Evolutionary conservation across 1,140 invertebrate species (phyloP).

Genomic region (Drosophila pseudoobscura): DNA sequence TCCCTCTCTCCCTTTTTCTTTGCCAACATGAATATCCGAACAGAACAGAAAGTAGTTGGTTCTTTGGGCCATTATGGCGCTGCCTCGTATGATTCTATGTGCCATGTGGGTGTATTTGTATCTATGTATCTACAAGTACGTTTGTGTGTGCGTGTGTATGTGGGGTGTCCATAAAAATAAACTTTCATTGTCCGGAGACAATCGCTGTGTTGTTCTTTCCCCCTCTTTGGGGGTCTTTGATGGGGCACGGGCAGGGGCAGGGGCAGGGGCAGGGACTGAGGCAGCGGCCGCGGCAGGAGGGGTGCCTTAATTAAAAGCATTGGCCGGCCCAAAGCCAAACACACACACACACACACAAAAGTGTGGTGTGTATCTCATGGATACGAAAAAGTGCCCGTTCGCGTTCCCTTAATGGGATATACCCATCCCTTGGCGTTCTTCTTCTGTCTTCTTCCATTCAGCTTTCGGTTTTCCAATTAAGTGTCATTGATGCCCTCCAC

Average conservation of each 20-base stretch:
- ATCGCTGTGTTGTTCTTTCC: slow-evolving; percentile 5
- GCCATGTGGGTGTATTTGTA: slow-evolving; percentile 26
- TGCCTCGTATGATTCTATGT: slow-evolving; percentile 18
- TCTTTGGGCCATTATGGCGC: slow-evolving; percentile 36
- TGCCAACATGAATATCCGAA: slow-evolving; percentile 6
- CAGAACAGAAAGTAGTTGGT: not conserved
- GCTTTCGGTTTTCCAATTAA: slow-evolving; percentile 69
- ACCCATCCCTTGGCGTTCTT: not conserved
- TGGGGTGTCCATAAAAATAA: slow-evolving; percentile 56
- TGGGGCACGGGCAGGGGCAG: too few relatives aligned
- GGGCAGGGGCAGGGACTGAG: too few relatives aligned
- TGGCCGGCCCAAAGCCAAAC: slow-evolving; percentile 55
- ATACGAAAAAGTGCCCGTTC: slow-evolving; percentile 21
- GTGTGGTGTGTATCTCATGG: slow-evolving; percentile 35
- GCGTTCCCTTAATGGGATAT: slow-evolving; percentile 25
- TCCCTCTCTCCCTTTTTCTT: slow-evolving; percentile 1
- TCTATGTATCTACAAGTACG: not conserved
- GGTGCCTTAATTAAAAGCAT: slow-evolving; percentile 72
- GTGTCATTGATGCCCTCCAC: slow-evolving; percentile 63
- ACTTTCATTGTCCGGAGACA: slow-evolving; percentile 38
- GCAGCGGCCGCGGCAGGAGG: too few relatives aligned
- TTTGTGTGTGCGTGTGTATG: slow-evolving; percentile 1
- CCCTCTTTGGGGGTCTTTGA: slow-evolving; percentile 8
- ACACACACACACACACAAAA: slow-evolving; percentile 18
- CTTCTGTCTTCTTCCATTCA: not conserved